Base-by-base conservation (phyloP, 2,888 invertebrate species). In the Sarcophaga variegata region DNA sequence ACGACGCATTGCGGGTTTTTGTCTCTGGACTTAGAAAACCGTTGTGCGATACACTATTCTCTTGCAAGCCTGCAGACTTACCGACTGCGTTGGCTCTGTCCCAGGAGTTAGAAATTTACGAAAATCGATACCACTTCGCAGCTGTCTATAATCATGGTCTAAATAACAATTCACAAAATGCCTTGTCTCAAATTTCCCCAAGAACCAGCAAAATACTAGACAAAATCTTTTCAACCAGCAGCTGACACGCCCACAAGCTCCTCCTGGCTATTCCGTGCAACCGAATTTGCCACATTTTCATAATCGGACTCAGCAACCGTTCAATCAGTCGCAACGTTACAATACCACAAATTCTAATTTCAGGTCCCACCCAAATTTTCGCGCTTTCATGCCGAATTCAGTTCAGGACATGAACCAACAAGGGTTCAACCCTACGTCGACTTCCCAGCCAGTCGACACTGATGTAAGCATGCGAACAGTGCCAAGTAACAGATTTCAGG, bases 91-190 rank as follows among this genome's bases (percentile, higher is more conserved):
- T 79, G n/a, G 79, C 70, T 4, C 20, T 79, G 14, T 49, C 78
- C 22, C 83, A 88, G 45, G 88, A 88, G 62, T 70, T 86, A 3
- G 81, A 86, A 63, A 69, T 25, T n/a, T 54, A 87, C 67, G 77
- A 81, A 6, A 64, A 71, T 27, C 71, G 83, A 22, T 69, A 83
- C n/a, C 59, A 79, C 45, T 81, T 83, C 60, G 62, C 74, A 0
- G 22, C 47, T 4, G 69, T 67, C 66, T 74, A 74, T 49, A 74
- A 74, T 22, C 63, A 63, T 20, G 74, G 74, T 1, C 63, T 74
- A 14, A 63, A 47, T 8, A 67, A 27, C n/a, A 27, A 2, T 45
- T 60, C 17, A n/a, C 54, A 11, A 27, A 60, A 59, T 27, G 82
- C 49, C 25, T 74, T 74, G 5, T 27, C 5, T 4, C 4, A 4